Evolutionary conservation across 1,140 invertebrate genomes (phyloP).

Genomic region (Bombus pascuorum): DNA sequence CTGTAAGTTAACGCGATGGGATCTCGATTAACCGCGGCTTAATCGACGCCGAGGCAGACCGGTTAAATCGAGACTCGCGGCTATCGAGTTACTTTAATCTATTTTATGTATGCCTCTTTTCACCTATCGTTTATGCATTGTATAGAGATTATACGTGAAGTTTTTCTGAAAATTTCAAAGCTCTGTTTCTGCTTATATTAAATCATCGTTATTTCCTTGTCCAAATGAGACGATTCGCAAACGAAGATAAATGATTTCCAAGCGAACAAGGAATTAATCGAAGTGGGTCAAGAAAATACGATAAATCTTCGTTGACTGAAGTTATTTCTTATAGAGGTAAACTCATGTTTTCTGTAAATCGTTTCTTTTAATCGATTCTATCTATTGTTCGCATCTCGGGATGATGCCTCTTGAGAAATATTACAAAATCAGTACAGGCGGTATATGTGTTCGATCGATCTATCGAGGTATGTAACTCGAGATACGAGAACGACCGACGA

Average conservation of each 20-base stretch:
- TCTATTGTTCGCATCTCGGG: not conserved
- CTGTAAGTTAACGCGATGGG: not conserved
- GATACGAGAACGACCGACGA: not conserved
- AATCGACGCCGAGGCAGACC: constrained; percentile 35
- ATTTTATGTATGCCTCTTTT: constrained; percentile 2
- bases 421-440: constrained; percentile 13
- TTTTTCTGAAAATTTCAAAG: not conserved
- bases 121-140: not conserved
- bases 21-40: constrained; percentile 32
- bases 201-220: not conserved
- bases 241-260: not conserved
- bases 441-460: not conserved
- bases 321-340: not conserved
- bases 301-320: no score
- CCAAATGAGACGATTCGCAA: not conserved
- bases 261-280: not conserved
- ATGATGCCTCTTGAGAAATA: constrained; percentile 1
- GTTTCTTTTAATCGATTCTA: not conserved
- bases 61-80: constrained; percentile 27
- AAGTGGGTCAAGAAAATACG: not conserved
- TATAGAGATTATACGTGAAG: not conserved
- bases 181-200: not conserved
- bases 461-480: not conserved
- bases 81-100: constrained; percentile 33
- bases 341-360: not conserved